Evolutionary conservation across 2,888 invertebrate genomes (phyloP).

Genomic region (Leptothorax acervorum): DNA sequence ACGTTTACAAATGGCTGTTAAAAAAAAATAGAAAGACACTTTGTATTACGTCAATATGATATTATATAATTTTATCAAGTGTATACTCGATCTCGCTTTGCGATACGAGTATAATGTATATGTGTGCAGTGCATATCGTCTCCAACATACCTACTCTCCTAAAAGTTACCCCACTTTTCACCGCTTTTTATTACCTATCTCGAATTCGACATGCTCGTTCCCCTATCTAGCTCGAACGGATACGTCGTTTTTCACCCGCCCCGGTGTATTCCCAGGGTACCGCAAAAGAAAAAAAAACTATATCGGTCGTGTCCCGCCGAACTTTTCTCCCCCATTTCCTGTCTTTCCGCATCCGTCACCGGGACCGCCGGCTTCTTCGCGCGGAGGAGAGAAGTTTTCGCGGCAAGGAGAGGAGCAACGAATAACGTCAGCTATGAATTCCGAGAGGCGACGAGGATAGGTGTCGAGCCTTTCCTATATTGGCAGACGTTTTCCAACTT

Average conservation of each 20-base stretch:
- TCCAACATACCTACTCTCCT: conserved; percentile 2
- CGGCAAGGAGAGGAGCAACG: conserved; percentile 17
- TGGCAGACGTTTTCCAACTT: conserved; percentile 77
- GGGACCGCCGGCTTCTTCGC: background rate
- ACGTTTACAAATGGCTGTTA: background rate
- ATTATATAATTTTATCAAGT: background rate
- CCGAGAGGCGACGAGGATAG: conserved; percentile 63
- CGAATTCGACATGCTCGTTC: conserved; percentile 41
- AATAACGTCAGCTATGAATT: conserved; percentile 65
- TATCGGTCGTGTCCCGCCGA: conserved; percentile 13
- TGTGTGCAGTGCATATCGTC: background rate
- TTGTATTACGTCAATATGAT: background rate
- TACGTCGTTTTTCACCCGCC: conserved; percentile 48
- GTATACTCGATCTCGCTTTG: background rate
- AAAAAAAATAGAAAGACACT: background rate
- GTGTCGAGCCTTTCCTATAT: conserved; percentile 68
- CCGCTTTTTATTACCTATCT: conserved; percentile 31
- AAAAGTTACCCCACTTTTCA: conserved; percentile 39
- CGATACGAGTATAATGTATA: background rate
- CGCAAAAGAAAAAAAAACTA: background rate
- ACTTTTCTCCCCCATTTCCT: conserved; percentile 7
- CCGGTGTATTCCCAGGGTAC: conserved; percentile 21
- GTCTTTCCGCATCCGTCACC: conserved; percentile 36
- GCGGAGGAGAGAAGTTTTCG: conserved; percentile 24
- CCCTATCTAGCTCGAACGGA: conserved; percentile 22